These are phyloP conservation scores for Orthosia cruda DNA, from an alignment of 2,888 invertebrate species.

Conservation along the genomic window DNA sequence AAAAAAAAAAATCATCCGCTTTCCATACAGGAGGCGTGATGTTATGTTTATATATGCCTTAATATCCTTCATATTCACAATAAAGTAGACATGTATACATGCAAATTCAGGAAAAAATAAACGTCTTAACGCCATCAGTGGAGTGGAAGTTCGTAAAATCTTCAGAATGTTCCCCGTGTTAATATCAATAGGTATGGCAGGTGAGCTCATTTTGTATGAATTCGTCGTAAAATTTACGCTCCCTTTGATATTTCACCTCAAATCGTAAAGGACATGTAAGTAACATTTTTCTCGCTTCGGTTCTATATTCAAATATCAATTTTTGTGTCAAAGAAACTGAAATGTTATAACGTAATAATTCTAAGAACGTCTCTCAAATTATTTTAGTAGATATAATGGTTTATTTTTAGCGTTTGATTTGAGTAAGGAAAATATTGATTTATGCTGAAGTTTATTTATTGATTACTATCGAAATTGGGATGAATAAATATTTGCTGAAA, in stretches of 20 bases:
- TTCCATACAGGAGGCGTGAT: neutral
- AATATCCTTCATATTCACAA: constrained; percentile 14
- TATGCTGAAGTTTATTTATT: neutral
- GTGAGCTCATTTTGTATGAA: constrained; percentile 75
- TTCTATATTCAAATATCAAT: constrained; percentile 69
- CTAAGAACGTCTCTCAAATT: neutral
- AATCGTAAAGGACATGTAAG: constrained; percentile 70
- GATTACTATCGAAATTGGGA: neutral
- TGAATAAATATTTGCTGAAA: neutral
- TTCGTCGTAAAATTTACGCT: constrained; percentile 72
- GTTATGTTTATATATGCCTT: neutral
- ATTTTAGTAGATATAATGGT: constrained; percentile 12
- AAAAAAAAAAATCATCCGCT: too few species aligned
- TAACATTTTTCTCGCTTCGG: constrained; percentile 69
- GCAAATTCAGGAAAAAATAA: constrained; percentile 29
- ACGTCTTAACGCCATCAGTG: constrained; percentile 25
- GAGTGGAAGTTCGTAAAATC: constrained; percentile 61
- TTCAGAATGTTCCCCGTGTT: constrained; percentile 64
- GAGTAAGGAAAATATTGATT: constrained; percentile 10
- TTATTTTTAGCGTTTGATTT: neutral
- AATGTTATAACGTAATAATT: constrained; percentile 38
- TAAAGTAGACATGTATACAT: constrained; percentile 8
- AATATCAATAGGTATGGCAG: constrained; percentile 70
- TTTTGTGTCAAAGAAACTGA: constrained; percentile 53
- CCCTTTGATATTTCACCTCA: constrained; percentile 73